Evolutionary conservation across 2,113 vertebrate genomes (phyloP).

Genomic region (Antechinus flavipes): DNA sequence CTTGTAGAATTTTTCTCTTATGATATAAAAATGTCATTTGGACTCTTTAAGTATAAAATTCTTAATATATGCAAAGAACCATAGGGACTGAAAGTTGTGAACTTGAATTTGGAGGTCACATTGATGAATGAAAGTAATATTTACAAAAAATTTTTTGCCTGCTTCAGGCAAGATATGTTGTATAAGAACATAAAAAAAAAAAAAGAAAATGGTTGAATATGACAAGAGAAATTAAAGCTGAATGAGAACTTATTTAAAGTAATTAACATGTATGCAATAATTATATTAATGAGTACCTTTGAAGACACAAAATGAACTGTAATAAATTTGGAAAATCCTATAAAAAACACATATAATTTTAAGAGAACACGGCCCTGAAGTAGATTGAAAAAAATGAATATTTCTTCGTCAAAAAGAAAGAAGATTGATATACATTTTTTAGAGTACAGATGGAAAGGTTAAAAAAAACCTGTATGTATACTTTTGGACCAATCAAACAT

Average conservation of each 20-base stretch:
- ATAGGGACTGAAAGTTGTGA: not conserved
- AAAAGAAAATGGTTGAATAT: not conserved
- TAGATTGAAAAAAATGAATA: not conserved
- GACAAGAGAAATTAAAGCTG: not conserved
- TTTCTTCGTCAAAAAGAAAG: not conserved
- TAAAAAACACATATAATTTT: not conserved
- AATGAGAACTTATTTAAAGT: not conserved
- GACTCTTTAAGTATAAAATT: not conserved
- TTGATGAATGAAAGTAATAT: not conserved
- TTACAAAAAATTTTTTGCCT: not conserved
- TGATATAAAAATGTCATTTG: not conserved
- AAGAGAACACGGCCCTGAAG: not conserved
- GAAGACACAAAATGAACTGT: not conserved
- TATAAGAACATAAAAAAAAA: not conserved
- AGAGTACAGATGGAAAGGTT: not conserved
- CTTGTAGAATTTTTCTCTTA: not conserved
- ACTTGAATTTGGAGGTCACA: not conserved
- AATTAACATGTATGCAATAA: not conserved
- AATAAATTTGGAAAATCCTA: not conserved
- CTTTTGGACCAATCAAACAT: not conserved
- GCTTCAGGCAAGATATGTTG: not conserved
- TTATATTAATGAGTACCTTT: not conserved
- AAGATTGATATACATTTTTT: not conserved
- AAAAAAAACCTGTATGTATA: not conserved
- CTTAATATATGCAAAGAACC: not conserved